Evolutionary conservation across 2,113 vertebrate species (phyloP), one percentile per base, ranked within the genome.

Genomic region (Penelope pileata): DNA sequence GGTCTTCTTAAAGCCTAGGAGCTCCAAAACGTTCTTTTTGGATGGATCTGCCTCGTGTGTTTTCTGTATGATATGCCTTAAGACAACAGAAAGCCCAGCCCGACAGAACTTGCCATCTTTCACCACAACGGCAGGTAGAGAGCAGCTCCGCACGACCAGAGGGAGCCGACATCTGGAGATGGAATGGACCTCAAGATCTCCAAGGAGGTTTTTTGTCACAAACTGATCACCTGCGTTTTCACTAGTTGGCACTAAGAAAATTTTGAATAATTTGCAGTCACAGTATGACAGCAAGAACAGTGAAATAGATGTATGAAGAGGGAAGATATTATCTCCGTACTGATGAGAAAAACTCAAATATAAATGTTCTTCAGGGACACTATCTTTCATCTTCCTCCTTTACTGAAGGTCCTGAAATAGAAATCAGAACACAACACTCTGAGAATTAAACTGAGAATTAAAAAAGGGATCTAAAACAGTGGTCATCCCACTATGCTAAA

Each of bases 1-100:
- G 30, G 99, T 99, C 97, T 99, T 99, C 98, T 99, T 99, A 97
- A 99, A 99, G 29, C 99, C 99, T 86, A 99, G 93, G 74, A 99
- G 98, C 54, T 98, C 98, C 75, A 98, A 86, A 68, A 99, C 83
- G 42, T 99, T 98, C 50, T 97, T 99, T 79, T 97, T 98, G 11
- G 97, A 97, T 15, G 98, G 97, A 47, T 98, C 98, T 17, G 91
- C 96, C 77, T 98, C 96, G 0, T 97, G 94, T 3, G 98, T 98
- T 80, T 97, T 98, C 90, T 98, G 98, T 93, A 99, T 98, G 75
- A 99, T 98, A 58, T 99, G 98, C 80, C 99, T 98, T 45, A 99
- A 96, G 17, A 99, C 98, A 75, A 99, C 99, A 16, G 99, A 99
- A 86, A 99, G 98, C 10, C 99, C 99, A 9, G 99, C 99, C 91